A percentile compares a stretch with the other conserved stretches of the same genome.
phyloP scores from a whole-genome alignment of 2,888 invertebrate genomes.

The Fragum whitleyi region DNA sequence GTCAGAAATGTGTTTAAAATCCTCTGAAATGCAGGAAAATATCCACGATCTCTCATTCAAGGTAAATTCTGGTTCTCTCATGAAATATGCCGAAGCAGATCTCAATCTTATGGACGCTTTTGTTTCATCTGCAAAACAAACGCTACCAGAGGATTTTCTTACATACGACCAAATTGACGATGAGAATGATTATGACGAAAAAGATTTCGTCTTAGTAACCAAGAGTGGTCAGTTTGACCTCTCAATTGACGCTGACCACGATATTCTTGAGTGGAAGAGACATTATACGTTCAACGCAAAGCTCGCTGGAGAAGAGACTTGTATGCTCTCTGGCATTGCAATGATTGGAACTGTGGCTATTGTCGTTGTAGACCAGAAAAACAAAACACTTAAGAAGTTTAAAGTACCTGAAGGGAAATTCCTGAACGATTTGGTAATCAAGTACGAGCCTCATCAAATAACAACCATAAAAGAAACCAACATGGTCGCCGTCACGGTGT shows the following conservation, averaged over 20 bases:
- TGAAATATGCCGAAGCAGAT: slow-evolving; percentile 49
- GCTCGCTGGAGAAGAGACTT: slow-evolving; percentile 41
- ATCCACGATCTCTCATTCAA: slow-evolving; percentile 51
- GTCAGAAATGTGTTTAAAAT: slow-evolving; percentile 43
- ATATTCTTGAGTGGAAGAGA: slow-evolving; percentile 23
- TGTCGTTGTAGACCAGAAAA: slow-evolving; percentile 57
- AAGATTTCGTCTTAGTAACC: slow-evolving; percentile 56
- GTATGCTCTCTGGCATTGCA: slow-evolving; percentile 59
- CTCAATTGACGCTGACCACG: slow-evolving; percentile 33
- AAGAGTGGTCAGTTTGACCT: slow-evolving; percentile 49
- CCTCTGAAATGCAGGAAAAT: slow-evolving; percentile 54
- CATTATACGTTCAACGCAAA: slow-evolving; percentile 55
- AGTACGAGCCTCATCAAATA: slow-evolving; percentile 59
- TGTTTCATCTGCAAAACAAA: slow-evolving; percentile 39
- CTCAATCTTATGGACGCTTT: slow-evolving; percentile 45
- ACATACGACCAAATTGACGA: slow-evolving; percentile 33
- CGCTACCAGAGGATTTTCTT: slow-evolving; percentile 43
- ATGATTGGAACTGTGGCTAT: slow-evolving; percentile 51
- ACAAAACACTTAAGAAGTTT: slow-evolving; percentile 60
- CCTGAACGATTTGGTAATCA: slow-evolving; percentile 42
- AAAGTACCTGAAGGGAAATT: slow-evolving; percentile 62
- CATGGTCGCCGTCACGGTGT: slow-evolving; percentile 51
- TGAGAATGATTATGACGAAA: slow-evolving; percentile 37
- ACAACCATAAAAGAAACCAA: slow-evolving; percentile 51
- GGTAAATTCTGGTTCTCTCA: slow-evolving; percentile 36